Evolutionary conservation across 2,888 invertebrate species (phyloP), one percentile per base, ranked within the genome.

Genomic region (Rhorus exstirpatorius): DNA sequence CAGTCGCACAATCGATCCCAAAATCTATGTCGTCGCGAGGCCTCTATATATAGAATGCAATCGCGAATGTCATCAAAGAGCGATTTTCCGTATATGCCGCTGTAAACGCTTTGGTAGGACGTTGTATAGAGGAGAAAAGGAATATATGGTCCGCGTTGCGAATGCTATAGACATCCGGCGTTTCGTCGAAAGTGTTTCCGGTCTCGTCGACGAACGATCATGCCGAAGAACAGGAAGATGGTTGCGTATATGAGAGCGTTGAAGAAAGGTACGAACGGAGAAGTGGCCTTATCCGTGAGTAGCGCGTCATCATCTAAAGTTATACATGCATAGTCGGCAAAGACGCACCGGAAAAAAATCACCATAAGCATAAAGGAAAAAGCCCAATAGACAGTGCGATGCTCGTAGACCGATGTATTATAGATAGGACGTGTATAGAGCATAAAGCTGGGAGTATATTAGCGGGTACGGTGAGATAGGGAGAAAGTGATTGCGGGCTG

Each of bases 101-200:
- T 14, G 68, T 67, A 51, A 67, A 51, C 35, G 51, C 35, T 70
- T 24, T 4, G 41, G 19, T 21, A 12, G 38, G 41, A 41, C 21
- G 38, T 38, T n/a, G 1, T 31, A 0, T 19, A 35, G 60, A 58
- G 38, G n/a, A n/a, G n/a, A n/a, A n/a, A 14, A 19, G 31, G 26
- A 14, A 53, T 65, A 67, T 53, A 53, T 24, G 26, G 26, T 63
- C 8, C 8, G 10, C 44, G 63, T 72, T 8, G 26, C 24, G 60
- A 67, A 53, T 60, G 51, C 51, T 53, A n/a, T n/a, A 68, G 74
- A 74, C 78, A 63, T 81, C 78, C 81, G 78, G 78, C 72, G 78
- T 78, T 81, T 81, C 38, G 60, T 60, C 53, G 41, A 67, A 81
- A 81, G 72, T 81, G 60, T 51, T 81, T 81, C 81, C 81, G 77